Evolutionary conservation across 2,113 vertebrate species (phyloP).

Genomic region (Reinhardtius hippoglossoides): DNA sequence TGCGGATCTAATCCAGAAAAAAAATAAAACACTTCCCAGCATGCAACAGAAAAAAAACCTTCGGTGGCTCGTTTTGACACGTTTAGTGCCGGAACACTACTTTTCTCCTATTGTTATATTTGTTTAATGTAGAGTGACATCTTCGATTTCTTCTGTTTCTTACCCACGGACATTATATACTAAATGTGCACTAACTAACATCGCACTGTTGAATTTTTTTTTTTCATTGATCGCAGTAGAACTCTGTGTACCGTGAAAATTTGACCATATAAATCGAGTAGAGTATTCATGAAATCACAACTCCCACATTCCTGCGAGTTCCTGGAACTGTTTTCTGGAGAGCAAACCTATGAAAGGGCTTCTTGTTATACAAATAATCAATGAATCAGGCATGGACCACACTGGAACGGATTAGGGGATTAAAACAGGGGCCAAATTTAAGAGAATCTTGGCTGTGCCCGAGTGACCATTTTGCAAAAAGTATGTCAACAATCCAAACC

Average conservation of each 20-base stretch:
- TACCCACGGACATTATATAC: neutral
- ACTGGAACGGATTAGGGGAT: constrained; percentile 55
- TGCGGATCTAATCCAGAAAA: constrained; percentile 65
- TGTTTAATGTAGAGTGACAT: constrained; percentile 14
- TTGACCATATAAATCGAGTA: neutral
- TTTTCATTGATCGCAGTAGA: neutral
- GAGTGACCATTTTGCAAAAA: constrained; percentile 28
- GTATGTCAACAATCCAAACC: neutral
- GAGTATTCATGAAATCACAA: neutral
- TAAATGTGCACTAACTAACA: neutral
- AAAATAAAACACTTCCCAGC: constrained; percentile 63
- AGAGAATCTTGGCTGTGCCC: constrained; percentile 37
- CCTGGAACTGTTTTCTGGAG: neutral
- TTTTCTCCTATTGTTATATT: constrained; percentile 31
- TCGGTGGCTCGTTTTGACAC: constrained; percentile 55
- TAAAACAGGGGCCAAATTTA: constrained; percentile 45
- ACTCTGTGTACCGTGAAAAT: neutral
- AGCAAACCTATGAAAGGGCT: constrained; percentile 21
- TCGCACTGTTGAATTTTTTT: neutral
- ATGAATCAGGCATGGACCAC: constrained; percentile 26
- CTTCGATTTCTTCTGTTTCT: neutral
- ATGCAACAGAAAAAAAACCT: constrained; percentile 56
- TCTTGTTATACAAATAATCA: constrained; percentile 46
- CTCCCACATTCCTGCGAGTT: neutral
- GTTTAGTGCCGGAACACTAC: constrained; percentile 25